These are phyloP conservation scores for Semaprochilodus insignis DNA, from an alignment of 2,797 vertebrate species.

Conservation along the genomic window DNA sequence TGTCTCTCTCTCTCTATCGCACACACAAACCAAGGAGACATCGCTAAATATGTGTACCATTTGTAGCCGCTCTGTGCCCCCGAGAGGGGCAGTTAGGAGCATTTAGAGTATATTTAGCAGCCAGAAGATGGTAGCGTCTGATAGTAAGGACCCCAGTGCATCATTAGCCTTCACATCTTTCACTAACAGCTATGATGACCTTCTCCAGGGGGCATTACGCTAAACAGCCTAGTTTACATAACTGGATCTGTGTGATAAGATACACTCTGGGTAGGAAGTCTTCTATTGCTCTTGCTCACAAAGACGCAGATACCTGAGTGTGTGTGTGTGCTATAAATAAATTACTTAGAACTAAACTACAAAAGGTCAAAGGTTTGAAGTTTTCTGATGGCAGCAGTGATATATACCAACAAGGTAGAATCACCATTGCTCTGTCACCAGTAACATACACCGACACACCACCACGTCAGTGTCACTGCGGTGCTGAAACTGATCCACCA, in stretches of 20 bases:
- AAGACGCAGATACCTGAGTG: background rate
- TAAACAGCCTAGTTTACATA: constrained; percentile 25
- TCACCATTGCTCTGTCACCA: too few relatives aligned
- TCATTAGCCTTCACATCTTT: constrained; percentile 7
- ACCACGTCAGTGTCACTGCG: too few relatives aligned
- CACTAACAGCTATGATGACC: background rate
- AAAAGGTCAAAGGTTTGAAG: too few relatives aligned
- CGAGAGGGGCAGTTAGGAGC: constrained; percentile 17
- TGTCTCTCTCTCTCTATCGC: background rate
- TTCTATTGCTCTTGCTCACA: background rate
- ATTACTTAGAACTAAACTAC: too few relatives aligned
- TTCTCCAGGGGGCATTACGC: constrained; percentile 16
- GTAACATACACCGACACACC: too few relatives aligned
- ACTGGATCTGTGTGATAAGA: background rate
- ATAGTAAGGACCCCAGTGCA: constrained; percentile 19
- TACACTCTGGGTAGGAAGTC: background rate
- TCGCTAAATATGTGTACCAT: constrained; percentile 33
- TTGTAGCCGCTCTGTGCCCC: constrained; percentile 23
- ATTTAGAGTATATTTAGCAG: constrained; percentile 50
- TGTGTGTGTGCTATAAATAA: too few relatives aligned
- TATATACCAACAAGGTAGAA: too few relatives aligned
- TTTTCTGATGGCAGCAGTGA: too few relatives aligned
- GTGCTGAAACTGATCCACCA: too few relatives aligned
- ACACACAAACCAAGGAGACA: background rate
- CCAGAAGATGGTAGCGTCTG: constrained; percentile 19